Evolutionary conservation across 1,140 invertebrate genomes (phyloP), one percentile per base, ranked within the genome.

Genomic region (Trachymyrmex cornetzi): DNA sequence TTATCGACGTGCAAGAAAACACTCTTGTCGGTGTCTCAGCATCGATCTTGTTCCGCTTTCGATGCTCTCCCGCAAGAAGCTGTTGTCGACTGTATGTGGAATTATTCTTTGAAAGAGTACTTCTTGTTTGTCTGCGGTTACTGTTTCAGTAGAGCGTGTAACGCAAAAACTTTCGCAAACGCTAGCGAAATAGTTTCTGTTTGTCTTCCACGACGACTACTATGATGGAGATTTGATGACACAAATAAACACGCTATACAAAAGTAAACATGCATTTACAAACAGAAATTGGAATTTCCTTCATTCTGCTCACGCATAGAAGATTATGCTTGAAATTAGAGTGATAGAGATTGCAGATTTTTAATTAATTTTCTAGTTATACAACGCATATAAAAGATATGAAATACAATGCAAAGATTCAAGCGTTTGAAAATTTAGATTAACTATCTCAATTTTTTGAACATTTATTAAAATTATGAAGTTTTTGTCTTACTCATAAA

Each of bases 1-100:
- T 57, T 59, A 57, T 84, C 57, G 48, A 84, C 55, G 59, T 61
- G 74, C 69, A 86, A 86, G 85, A 80, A 79, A 86, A 69, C 66
- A 66, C 88, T 88, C 89, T 67, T 89, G 88, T 87, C 80, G 74
- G 61, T 87, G 85, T 87, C 87, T 61, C 84, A 63, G 77, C 66
- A 88, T 87, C 89, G 88, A 88, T 87, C 89, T 88, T 66, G 44
- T 72, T 61, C 59, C 79, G 81, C 74, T 91, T 89, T 90, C 61
- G 69, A 50, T 84, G 55, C n/a, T 64, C n/a, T 38, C 44, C n/a
- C 48, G 30, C 74, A 67, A 53, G 72, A 69, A 85, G 27, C 82
- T 64, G 71, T 85, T 85, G 82, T 77, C 59, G 61, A 64, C 82
- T 77, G 74, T 48, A 34, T 24, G 53, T 55, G 59, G 24, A 67